Percentiles rank a stretch among this genome's conserved stretches.
Evolutionary conservation across 2,113 vertebrate genomes (phyloP).

Genomic region (Pangasianodon gigas): DNA sequence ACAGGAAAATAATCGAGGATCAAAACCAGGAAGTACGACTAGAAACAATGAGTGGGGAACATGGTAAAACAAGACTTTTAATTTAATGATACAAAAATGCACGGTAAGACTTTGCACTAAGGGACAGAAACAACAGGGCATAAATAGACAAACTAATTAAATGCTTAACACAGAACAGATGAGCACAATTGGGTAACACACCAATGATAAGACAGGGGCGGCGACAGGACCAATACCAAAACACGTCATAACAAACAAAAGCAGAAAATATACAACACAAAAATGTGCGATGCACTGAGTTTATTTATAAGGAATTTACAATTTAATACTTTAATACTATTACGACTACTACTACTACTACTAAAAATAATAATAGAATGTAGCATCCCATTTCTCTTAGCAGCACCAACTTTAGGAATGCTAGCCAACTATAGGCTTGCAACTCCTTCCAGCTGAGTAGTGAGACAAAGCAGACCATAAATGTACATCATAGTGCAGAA

Average conservation of each 20-base stretch:
- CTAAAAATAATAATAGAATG: background rate
- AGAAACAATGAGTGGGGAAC: background rate
- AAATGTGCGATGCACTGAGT: background rate
- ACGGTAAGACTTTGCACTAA: background rate
- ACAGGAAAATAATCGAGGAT: background rate
- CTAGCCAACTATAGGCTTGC: background rate
- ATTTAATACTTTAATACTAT: background rate
- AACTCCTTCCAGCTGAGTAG: background rate
- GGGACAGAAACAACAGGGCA: background rate
- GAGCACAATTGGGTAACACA: background rate
- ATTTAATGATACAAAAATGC: background rate
- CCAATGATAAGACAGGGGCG: background rate
- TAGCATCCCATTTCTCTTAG: background rate
- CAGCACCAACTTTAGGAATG: background rate
- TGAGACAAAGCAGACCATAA: background rate
- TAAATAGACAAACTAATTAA: background rate
- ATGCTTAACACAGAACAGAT: background rate
- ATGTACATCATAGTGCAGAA: slow-evolving; percentile 14
- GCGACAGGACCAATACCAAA: background rate
- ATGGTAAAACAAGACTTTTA: background rate
- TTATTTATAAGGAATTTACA: background rate
- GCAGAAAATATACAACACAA: background rate
- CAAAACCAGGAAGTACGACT: background rate
- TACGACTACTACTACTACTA: background rate
- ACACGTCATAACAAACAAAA: background rate